Percentiles rank a stretch among this genome's conserved stretches.
Evolutionary conservation across 2,113 vertebrate species (phyloP).

Genomic region (Pituophis catenifer): DNA sequence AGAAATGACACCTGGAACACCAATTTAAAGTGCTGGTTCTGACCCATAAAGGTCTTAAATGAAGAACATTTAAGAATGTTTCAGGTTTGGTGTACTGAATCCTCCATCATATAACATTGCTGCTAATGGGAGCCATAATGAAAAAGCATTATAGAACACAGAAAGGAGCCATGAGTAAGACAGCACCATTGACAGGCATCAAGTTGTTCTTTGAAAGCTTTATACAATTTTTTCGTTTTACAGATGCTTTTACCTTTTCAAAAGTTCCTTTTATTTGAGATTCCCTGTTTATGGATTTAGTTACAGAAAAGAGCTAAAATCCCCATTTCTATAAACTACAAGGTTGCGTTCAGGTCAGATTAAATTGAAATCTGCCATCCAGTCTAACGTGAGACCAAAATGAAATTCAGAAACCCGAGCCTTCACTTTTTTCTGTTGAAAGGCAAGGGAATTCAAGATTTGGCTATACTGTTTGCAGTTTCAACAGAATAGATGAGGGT

Average conservation of each 20-base stretch:
- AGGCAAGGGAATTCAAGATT: too few relatives aligned
- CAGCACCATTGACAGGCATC: background rate
- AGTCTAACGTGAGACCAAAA: too few relatives aligned
- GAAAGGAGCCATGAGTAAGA: background rate
- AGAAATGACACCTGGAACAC: background rate
- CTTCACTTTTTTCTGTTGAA: too few relatives aligned
- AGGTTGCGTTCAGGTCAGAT: too few relatives aligned
- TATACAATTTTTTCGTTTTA: background rate
- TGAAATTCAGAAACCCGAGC: too few relatives aligned
- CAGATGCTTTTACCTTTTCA: background rate
- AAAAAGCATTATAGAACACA: background rate
- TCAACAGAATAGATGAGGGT: too few relatives aligned
- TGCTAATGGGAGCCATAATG: background rate
- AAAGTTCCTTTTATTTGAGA: background rate
- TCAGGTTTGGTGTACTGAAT: background rate
- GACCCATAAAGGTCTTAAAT: background rate
- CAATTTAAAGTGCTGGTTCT: background rate
- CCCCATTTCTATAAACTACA: too few relatives aligned
- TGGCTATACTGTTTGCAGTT: too few relatives aligned
- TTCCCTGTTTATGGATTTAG: background rate
- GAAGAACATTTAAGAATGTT: background rate
- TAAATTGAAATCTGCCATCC: too few relatives aligned
- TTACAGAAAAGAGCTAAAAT: background rate
- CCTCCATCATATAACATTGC: background rate
- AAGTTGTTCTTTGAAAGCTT: background rate